Evolutionary conservation across 2,888 invertebrate genomes (phyloP).

Genomic region (Lucinisca nassula): DNA sequence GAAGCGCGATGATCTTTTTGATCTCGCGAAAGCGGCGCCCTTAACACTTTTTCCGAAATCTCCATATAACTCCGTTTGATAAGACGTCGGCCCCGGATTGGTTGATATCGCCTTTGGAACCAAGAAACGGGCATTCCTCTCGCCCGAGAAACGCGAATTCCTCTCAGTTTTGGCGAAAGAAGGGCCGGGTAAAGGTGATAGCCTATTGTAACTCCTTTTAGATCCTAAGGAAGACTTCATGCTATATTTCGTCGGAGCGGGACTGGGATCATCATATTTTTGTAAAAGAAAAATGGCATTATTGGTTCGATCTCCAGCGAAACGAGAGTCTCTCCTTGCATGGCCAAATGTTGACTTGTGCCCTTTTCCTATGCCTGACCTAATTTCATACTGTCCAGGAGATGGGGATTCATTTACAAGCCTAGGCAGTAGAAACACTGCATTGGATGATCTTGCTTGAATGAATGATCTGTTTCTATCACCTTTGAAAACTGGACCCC

Average conservation of each 20-base stretch:
- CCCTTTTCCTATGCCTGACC: constrained; percentile 59
- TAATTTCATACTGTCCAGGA: constrained; percentile 63
- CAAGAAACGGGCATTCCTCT: constrained; percentile 70
- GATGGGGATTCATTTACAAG: constrained; percentile 68
- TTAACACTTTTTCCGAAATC: constrained; percentile 43
- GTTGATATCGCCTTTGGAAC: constrained; percentile 67
- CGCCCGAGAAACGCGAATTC: constrained; percentile 62
- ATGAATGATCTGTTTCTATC: constrained; percentile 65
- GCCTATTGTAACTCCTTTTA: constrained; percentile 37
- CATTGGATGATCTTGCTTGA: constrained; percentile 69
- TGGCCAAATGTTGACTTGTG: constrained; percentile 60
- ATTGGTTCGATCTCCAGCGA: constrained; percentile 64
- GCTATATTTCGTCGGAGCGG: constrained; percentile 70
- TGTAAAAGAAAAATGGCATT: constrained; percentile 65
- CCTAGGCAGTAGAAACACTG: constrained; percentile 70
- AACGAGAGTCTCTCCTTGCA: constrained; percentile 54
- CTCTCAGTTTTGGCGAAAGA: constrained; percentile 57
- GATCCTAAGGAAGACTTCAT: constrained; percentile 63
- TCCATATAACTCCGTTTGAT: constrained; percentile 48
- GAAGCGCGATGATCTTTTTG: constrained; percentile 58
- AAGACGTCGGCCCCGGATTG: constrained; percentile 64
- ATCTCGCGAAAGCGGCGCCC: constrained; percentile 50
- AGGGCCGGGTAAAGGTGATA: constrained; percentile 37
- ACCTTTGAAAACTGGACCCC: constrained; percentile 70
- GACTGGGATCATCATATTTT: constrained; percentile 63